These are phyloP conservation scores for Brachyptera risi DNA, from an alignment of 2,888 invertebrate genomes.

Conservation along the genomic window DNA sequence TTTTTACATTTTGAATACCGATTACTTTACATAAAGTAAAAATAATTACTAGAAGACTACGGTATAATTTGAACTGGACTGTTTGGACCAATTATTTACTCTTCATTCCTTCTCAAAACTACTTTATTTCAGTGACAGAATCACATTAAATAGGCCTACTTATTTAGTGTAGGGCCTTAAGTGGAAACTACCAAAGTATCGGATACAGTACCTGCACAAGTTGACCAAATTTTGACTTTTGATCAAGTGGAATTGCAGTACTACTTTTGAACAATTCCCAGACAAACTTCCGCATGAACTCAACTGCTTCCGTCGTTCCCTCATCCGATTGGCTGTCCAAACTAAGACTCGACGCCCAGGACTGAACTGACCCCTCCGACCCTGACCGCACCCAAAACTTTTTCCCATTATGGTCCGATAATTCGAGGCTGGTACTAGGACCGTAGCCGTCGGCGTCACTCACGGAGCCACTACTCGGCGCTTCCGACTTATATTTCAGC, in stretches of 20 bases:
- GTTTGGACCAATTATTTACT: no score
- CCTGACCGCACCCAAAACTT: conserved; percentile 47
- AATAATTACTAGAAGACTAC: no score
- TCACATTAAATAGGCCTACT: no score
- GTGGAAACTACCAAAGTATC: not conserved
- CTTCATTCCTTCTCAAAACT: no score
- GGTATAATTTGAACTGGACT: no score
- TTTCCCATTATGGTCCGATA: conserved; percentile 40
- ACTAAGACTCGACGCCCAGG: conserved; percentile 60
- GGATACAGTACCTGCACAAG: conserved; percentile 40
- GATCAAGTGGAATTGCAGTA: conserved; percentile 54
- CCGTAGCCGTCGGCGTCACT: conserved; percentile 55
- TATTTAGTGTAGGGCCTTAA: no score
- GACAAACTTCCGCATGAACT: conserved; percentile 64
- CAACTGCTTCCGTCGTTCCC: conserved; percentile 51
- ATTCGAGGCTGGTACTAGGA: conserved; percentile 56
- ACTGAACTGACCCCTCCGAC: conserved; percentile 59
- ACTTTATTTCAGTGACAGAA: no score
- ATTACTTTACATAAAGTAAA: no score
- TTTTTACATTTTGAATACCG: no score
- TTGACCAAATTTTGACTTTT: conserved; percentile 65
- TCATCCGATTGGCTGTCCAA: conserved; percentile 58
- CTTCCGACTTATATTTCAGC: conserved; percentile 44
- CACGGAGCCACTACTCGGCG: conserved; percentile 51
- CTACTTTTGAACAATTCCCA: conserved; percentile 58